phyloP scores from a whole-genome alignment of 1,140 invertebrate species.

The Battus philenor region DNA sequence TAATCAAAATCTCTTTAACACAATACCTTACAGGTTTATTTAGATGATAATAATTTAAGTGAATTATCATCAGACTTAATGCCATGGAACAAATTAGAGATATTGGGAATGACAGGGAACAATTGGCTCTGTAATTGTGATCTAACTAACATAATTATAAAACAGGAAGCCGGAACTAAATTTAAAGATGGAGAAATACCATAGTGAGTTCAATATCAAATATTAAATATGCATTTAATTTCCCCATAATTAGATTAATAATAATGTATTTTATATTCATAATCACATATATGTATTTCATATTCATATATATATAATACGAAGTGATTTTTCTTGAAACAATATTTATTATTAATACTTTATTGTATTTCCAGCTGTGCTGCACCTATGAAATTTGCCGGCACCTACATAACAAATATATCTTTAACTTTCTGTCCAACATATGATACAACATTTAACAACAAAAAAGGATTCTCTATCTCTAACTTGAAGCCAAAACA shows the following conservation, averaged over 20 bases:
- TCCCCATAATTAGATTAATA: no score
- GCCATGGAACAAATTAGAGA: constrained; percentile 65
- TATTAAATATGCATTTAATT: no score
- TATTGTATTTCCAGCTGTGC: constrained; percentile 56
- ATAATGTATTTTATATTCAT: no score
- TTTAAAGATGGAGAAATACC: constrained; percentile 56
- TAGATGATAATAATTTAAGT: constrained; percentile 74
- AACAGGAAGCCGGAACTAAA: constrained; percentile 52
- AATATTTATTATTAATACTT: constrained; percentile 1
- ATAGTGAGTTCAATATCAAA: constrained; percentile 44
- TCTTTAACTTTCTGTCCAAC: constrained; percentile 52
- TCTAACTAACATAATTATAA: constrained; percentile 54
- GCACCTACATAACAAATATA: constrained; percentile 59
- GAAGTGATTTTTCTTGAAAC: no score
- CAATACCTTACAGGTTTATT: constrained; percentile 57
- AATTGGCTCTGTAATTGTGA: constrained; percentile 79
- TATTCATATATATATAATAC: no score
- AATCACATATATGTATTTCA: no score
- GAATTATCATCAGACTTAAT: constrained; percentile 65
- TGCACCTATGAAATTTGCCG: constrained; percentile 58
- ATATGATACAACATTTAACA: constrained; percentile 46
- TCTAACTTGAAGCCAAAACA: constrained; percentile 56
- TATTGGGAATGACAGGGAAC: constrained; percentile 76
- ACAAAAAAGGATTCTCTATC: constrained; percentile 41
- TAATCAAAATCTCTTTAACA: constrained; percentile 2